A percentile compares a stretch with the other conserved stretches of the same genome.
Conservation (phyloP, 1,140 invertebrate genomes). For the Hyphantria cunea region DNA sequence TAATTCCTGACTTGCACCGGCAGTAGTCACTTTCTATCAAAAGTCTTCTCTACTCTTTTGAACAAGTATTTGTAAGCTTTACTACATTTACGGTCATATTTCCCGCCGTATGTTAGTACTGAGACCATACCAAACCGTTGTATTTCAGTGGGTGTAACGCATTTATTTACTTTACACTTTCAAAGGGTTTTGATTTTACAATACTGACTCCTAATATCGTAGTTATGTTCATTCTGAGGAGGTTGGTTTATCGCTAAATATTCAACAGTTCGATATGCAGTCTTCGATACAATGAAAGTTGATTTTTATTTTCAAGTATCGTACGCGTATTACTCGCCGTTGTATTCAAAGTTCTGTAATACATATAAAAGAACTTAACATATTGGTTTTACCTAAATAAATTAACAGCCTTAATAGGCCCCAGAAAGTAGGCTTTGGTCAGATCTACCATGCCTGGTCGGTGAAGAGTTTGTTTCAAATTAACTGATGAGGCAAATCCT, state of each 20-base stretch:
- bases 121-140: neutral
- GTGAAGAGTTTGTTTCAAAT: too few relatives aligned
- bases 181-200: conserved; percentile 64
- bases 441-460: too few relatives aligned
- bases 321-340: neutral
- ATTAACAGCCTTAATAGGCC: too few relatives aligned
- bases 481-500: too few relatives aligned
- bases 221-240: conserved; percentile 20
- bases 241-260: conserved; percentile 24
- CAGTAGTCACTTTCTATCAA: too few relatives aligned
- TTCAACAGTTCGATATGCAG: conserved; percentile 21
- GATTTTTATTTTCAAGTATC: conserved; percentile 18
- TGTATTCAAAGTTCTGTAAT: conserved; percentile 1
- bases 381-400: too few relatives aligned
- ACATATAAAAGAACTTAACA: too few relatives aligned
- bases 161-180: conserved; percentile 50
- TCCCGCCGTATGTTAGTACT: neutral
- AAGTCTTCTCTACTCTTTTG: neutral
- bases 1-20: too few relatives aligned
- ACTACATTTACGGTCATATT: neutral
- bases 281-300: conserved; percentile 16
- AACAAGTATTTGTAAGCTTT: neutral
- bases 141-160: conserved; percentile 47
- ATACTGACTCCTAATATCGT: conserved; percentile 34
- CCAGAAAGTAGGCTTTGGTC: too few relatives aligned